phyloP scores from a whole-genome alignment of 2,888 invertebrate species.

The Deroplatys truncata region DNA sequence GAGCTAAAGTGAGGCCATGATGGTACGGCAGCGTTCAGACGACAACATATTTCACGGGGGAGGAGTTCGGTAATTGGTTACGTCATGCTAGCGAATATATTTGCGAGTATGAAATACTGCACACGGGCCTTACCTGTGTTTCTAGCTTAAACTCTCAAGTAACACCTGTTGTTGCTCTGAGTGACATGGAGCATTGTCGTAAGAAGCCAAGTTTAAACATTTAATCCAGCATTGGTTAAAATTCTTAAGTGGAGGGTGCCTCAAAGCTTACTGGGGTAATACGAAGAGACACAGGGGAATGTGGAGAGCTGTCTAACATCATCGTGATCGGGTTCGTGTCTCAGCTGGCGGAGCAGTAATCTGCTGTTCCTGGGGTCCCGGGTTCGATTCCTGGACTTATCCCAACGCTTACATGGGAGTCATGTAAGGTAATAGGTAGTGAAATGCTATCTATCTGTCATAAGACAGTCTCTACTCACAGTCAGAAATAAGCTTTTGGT shows the following conservation, averaged over 20 bases:
- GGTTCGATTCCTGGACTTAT: too few relatives aligned
- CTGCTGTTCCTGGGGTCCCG: too few relatives aligned
- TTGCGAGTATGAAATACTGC: background rate
- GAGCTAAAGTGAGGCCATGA: background rate
- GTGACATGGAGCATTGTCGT: background rate
- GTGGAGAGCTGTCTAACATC: too few relatives aligned
- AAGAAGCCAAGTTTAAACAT: background rate
- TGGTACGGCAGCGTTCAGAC: background rate
- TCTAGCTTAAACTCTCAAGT: background rate
- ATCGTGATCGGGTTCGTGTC: too few relatives aligned
- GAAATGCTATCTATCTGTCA: too few relatives aligned
- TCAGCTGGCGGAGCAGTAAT: too few relatives aligned
- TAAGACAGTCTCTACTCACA: too few relatives aligned
- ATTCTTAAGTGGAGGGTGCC: background rate
- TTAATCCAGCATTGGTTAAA: background rate
- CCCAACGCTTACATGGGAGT: too few relatives aligned
- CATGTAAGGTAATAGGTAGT: too few relatives aligned
- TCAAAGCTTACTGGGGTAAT: background rate
- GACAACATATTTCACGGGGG: background rate
- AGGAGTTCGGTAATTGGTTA: background rate
- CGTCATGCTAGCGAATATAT: background rate
- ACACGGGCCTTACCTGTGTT: background rate
- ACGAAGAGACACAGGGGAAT: too few relatives aligned
- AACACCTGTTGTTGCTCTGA: background rate
- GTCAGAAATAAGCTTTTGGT: too few relatives aligned